Evolutionary conservation across 2,888 invertebrate genomes (phyloP).

Genomic region (Pterobdella sp.): DNA sequence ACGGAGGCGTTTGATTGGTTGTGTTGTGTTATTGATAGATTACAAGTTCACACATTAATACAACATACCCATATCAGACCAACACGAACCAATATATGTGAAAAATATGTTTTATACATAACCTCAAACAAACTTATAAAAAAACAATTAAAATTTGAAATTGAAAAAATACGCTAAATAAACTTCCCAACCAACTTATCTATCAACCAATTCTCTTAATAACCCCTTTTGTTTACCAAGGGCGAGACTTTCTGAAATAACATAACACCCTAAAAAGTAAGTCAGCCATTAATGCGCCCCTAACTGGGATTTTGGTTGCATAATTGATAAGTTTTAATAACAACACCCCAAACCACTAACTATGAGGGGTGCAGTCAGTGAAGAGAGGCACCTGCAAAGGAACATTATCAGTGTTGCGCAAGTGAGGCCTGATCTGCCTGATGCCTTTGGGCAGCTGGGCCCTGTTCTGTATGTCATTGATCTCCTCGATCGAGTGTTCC

Average conservation of each 20-base stretch:
- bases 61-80: too few species aligned
- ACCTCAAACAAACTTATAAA: not conserved
- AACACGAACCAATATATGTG: too few species aligned
- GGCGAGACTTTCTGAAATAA: not conserved
- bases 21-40: not conserved
- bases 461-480: constrained; percentile 25
- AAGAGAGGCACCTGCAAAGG: constrained; percentile 91
- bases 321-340: too few species aligned
- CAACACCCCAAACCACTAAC: constrained; percentile 41
- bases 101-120: too few species aligned
- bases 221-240: not conserved
- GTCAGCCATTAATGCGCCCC: too few species aligned
- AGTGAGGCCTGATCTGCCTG: constrained; percentile 88
- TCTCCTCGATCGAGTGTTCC: constrained; percentile 18
- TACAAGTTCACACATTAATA: too few species aligned
- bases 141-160: not conserved
- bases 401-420: constrained; percentile 91
- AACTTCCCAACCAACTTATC: not conserved
- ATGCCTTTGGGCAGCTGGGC: constrained; percentile 92
- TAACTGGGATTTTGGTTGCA: too few species aligned
- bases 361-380: constrained; percentile 85
- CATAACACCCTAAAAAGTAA: too few species aligned
- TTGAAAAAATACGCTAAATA: not conserved
- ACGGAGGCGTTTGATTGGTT: not conserved
- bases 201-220: too few species aligned